These are phyloP conservation scores for human (Homo sapiens) DNA, from an alignment of 2,113 vertebrate genomes.

Conservation along the genomic window GRCh38 chrX:52204501-52205000, in stretches of 20 bases:
- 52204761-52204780: no score
- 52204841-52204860: no score
- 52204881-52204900: no score
- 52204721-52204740: background rate
- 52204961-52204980: background rate
- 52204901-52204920: no score
- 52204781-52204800: no score
- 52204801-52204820: no score
- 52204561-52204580: background rate
- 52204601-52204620: background rate
- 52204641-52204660: background rate
- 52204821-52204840: no score
- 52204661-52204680: background rate
- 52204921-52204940: no score
- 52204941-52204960: background rate
- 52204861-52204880: no score
- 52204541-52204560: background rate
- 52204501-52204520: background rate
- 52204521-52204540: background rate
- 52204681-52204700: background rate
- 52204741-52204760: no score
- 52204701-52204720: background rate
- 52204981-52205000: background rate
- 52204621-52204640: background rate
- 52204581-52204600: background rate